Percentiles rank a stretch among this genome's conserved stretches.
phyloP scores from a whole-genome alignment of 2,797 vertebrate genomes.

The Spondyliosoma cantharus region DNA sequence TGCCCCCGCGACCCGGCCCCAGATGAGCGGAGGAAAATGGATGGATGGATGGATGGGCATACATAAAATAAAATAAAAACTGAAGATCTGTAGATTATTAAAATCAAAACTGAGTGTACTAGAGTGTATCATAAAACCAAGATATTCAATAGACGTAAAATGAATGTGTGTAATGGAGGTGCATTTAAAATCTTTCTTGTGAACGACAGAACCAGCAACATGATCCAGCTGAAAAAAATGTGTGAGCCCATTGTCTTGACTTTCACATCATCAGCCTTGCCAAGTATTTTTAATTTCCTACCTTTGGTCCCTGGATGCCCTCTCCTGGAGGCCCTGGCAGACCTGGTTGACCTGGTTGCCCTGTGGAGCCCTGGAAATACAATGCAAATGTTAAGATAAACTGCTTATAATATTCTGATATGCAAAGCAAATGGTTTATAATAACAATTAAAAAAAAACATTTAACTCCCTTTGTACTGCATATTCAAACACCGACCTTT shows the following conservation, averaged over 20 bases:
- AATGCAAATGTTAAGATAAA: not conserved
- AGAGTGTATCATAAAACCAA: too few relatives aligned
- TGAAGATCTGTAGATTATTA: too few relatives aligned
- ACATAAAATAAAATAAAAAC: too few relatives aligned
- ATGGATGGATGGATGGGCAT: too few relatives aligned
- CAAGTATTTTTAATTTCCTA: conserved; percentile 57
- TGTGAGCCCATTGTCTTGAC: not conserved
- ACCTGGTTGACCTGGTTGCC: conserved; percentile 86
- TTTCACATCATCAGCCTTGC: not conserved
- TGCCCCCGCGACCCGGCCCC: too few relatives aligned
- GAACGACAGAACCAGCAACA: not conserved
- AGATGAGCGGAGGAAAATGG: too few relatives aligned
- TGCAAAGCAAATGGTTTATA: not conserved
- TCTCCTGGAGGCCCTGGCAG: conserved; percentile 86
- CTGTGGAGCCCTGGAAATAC: conserved; percentile 82
- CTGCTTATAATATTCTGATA: not conserved
- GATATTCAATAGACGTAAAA: too few relatives aligned
- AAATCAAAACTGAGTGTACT: too few relatives aligned
- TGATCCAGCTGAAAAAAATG: not conserved
- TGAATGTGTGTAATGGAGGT: too few relatives aligned
- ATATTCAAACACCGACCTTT: conserved; percentile 80
- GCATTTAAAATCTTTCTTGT: too few relatives aligned
- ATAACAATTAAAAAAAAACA: not conserved
- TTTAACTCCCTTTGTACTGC: not conserved
- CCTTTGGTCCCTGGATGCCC: conserved; percentile 90